These are phyloP conservation scores for Argyresthia goedartella DNA, from an alignment of 2,888 invertebrate genomes.

Conservation along the genomic window DNA sequence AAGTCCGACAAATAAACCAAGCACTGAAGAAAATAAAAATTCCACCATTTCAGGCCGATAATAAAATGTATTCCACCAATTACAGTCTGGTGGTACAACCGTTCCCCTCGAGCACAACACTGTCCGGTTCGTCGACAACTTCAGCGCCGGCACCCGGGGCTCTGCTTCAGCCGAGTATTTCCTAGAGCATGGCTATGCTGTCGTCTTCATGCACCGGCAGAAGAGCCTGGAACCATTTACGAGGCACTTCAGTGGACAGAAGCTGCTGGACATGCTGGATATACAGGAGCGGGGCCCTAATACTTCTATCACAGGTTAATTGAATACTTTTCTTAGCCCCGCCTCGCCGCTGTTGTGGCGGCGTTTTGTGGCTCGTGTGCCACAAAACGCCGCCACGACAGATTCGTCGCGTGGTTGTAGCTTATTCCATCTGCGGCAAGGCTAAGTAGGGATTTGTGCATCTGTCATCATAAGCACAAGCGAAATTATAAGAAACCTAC, in stretches of 20 bases:
- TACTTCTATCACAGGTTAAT: conserved; percentile 75
- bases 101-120: conserved; percentile 97
- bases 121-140: conserved; percentile 98
- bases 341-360: too few species aligned
- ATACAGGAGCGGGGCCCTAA: conserved; percentile 74
- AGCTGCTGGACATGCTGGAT: conserved; percentile 84
- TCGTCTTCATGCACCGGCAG: conserved; percentile 92
- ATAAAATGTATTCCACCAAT: not conserved
- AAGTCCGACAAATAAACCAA: too few species aligned
- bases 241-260: conserved; percentile 85
- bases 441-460: too few species aligned
- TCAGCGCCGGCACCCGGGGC: conserved; percentile 96
- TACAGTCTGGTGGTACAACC: conserved; percentile 95
- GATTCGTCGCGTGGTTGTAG: too few species aligned
- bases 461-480: too few species aligned
- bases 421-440: too few species aligned
- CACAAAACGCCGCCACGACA: too few species aligned
- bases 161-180: conserved; percentile 97
- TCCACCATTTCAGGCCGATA: too few species aligned
- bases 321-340: not conserved
- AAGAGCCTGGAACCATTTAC: conserved; percentile 94
- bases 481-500: too few species aligned
- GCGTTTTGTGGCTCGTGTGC: too few species aligned
- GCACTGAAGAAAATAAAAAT: too few species aligned
- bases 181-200: conserved; percentile 78